Percentiles rank a stretch among this genome's conserved stretches.
Conservation (phyloP, 1,140 invertebrate genomes). For the Babylonia areolata region DNA sequence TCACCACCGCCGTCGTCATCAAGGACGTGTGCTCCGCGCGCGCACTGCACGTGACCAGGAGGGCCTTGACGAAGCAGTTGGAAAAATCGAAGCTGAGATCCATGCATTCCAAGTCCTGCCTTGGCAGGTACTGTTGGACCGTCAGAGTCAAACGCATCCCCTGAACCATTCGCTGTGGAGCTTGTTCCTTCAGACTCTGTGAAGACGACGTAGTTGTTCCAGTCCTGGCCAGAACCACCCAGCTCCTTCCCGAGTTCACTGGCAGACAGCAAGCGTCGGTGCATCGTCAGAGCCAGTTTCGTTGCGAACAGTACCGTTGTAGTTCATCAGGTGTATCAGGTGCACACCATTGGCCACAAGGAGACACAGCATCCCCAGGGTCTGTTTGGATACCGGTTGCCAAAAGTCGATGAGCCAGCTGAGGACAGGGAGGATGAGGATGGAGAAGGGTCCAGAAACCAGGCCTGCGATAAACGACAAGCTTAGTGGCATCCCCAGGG, state of each 20-base stretch:
- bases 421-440: background rate
- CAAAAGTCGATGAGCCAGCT: background rate
- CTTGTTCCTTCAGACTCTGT: no score
- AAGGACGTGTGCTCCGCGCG: background rate
- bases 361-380: background rate
- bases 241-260: no score
- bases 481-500: background rate
- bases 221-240: no score
- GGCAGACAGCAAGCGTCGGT: no score
- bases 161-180: no score
- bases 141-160: no score
- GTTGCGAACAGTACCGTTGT: no score
- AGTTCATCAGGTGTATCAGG: background rate
- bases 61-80: constrained; percentile 1
- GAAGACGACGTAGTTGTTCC: no score
- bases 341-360: background rate
- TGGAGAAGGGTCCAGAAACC: background rate
- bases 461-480: background rate
- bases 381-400: background rate
- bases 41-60: background rate
- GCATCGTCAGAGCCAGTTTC: no score
- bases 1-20: background rate
- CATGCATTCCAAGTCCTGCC: background rate
- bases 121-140: no score
- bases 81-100: background rate